A percentile compares a stretch with the other conserved stretches of the same genome.
Conservation (phyloP, 2,888 invertebrate species). For the Lasiommata megera region DNA sequence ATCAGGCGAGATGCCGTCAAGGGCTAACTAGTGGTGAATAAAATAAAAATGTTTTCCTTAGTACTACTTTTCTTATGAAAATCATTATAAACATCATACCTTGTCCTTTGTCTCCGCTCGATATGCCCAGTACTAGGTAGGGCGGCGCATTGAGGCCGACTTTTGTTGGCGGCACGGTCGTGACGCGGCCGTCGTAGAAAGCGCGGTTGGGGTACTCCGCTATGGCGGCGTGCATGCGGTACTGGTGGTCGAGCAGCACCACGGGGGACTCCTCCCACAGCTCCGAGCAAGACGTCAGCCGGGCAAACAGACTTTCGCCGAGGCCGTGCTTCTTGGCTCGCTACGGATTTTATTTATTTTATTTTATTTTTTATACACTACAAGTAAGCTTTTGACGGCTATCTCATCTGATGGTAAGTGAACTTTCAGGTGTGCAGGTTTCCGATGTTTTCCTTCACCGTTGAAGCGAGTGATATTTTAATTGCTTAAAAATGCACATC, state of each 20-base stretch:
- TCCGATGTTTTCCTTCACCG: too few relatives aligned
- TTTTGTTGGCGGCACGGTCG: constrained; percentile 43
- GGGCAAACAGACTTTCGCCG: constrained; percentile 88
- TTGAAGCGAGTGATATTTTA: too few relatives aligned
- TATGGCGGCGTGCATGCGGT: constrained; percentile 93
- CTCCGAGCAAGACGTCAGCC: constrained; percentile 83
- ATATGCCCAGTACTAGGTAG: constrained; percentile 55
- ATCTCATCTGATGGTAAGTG: too few relatives aligned
- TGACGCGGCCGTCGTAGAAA: constrained; percentile 84
- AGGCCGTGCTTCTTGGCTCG: constrained; percentile 86
- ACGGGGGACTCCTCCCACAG: constrained; percentile 59
- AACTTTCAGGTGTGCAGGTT: too few relatives aligned
- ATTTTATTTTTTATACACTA: too few relatives aligned
- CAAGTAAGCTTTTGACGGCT: too few relatives aligned
- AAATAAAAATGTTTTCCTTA: too few relatives aligned
- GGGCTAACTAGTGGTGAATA: too few relatives aligned
- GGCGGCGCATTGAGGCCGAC: constrained; percentile 51
- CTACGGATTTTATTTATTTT: constrained; percentile 55
- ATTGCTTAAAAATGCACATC: too few relatives aligned
- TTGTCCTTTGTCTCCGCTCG: constrained; percentile 65
- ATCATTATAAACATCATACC: constrained; percentile 38
- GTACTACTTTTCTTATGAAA: too few relatives aligned
- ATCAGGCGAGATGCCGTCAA: too few relatives aligned
- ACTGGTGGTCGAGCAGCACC: constrained; percentile 85
- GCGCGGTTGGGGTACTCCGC: constrained; percentile 88